phyloP scores from a whole-genome alignment of 2,797 vertebrate genomes.

The Melanogrammus aeglefinus region DNA sequence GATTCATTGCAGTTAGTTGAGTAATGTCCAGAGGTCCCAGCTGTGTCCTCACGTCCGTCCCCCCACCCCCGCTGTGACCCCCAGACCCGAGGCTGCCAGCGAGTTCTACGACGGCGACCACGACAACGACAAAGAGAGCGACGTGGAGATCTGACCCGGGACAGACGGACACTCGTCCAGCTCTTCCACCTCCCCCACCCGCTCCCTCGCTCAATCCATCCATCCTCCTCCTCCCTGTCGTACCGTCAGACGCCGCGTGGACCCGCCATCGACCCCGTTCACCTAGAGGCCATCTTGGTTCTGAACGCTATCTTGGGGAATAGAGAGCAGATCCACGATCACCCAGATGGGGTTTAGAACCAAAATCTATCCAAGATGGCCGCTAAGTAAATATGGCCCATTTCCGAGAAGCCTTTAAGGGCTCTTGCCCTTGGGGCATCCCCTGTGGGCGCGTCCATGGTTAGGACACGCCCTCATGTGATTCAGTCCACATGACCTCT shows the following conservation, averaged over 20 bases:
- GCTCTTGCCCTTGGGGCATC: background rate
- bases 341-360: too few species aligned
- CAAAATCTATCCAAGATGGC: too few species aligned
- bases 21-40: background rate
- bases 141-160: slow-evolving; percentile 87
- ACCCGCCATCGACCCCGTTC: background rate
- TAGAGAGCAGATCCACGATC: too few species aligned
- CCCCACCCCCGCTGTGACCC: background rate
- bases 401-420: too few species aligned
- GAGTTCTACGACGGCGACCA: slow-evolving; percentile 98
- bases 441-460: background rate
- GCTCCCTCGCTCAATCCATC: background rate
- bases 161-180: slow-evolving; percentile 1
- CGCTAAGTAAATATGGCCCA: too few species aligned
- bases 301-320: background rate
- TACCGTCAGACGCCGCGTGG: background rate
- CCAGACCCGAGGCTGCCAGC: slow-evolving; percentile 89
- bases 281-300: background rate
- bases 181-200: background rate
- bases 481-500: background rate
- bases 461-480: background rate
- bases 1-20: background rate
- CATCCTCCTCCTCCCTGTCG: background rate
- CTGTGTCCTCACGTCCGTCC: background rate
- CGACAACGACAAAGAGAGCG: slow-evolving; percentile 98